phyloP scores from a whole-genome alignment of 2,888 invertebrate genomes.

The Lepeophtheirus nordmannii region DNA sequence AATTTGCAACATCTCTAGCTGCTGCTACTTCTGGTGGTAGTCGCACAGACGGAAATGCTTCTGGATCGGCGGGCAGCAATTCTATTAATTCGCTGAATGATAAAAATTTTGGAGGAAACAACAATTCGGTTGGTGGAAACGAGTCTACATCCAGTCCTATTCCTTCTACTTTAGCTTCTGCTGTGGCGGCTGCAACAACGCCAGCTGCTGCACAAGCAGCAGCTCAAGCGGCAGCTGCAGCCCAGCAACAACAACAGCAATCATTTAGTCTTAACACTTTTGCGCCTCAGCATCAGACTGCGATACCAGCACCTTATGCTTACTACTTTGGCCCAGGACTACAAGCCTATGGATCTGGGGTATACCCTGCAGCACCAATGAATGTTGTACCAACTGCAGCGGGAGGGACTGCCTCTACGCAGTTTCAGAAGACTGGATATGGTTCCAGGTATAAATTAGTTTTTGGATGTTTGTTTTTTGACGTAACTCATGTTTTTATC shows the following conservation, averaged over 20 bases:
- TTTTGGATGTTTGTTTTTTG: neutral
- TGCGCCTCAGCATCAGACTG: neutral
- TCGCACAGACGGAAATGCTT: neutral
- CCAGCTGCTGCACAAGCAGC: neutral
- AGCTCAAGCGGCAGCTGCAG: neutral
- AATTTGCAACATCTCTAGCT: slow-evolving; percentile 9
- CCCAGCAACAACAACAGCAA: slow-evolving; percentile 17
- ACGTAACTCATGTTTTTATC: no score
- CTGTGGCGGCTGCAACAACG: neutral
- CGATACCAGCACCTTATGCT: slow-evolving; percentile 14
- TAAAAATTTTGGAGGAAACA: neutral
- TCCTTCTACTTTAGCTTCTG: slow-evolving; percentile 5
- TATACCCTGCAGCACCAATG: slow-evolving; percentile 13
- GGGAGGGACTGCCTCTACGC: slow-evolving; percentile 14
- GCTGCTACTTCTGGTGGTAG: neutral
- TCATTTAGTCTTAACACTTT: slow-evolving; percentile 4
- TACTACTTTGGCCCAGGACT: slow-evolving; percentile 17
- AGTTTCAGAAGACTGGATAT: slow-evolving; percentile 22
- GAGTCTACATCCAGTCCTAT: slow-evolving; percentile 17
- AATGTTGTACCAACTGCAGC: slow-evolving; percentile 21
- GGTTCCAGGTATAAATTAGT: slow-evolving; percentile 9
- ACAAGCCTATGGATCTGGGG: slow-evolving; percentile 16
- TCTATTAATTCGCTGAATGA: slow-evolving; percentile 8
- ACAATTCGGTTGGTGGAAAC: neutral
- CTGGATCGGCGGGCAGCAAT: neutral